These are phyloP conservation scores for Sorex maritimensis DNA, from an alignment of 2,797 vertebrate genomes.

Conservation along the genomic window DNA sequence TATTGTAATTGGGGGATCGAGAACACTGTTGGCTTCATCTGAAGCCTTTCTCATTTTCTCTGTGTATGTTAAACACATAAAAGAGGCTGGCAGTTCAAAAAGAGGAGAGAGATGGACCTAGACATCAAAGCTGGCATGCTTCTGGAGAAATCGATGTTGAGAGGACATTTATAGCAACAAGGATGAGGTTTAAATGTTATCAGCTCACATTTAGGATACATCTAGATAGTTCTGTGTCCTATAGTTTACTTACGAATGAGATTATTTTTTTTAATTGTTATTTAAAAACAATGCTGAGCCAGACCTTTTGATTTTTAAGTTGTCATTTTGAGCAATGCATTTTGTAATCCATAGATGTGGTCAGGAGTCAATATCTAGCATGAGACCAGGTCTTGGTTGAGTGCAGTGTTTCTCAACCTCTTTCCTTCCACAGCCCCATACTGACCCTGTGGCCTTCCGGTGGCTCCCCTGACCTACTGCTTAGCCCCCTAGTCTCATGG, in stretches of 20 bases:
- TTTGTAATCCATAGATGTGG: slow-evolving; percentile 68
- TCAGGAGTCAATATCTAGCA: slow-evolving; percentile 52
- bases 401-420: too few relatives aligned
- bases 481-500: too few relatives aligned
- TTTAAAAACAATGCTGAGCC: slow-evolving; percentile 49
- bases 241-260: slow-evolving; percentile 11
- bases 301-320: slow-evolving; percentile 64
- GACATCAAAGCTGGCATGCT: slow-evolving; percentile 48
- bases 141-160: slow-evolving; percentile 34
- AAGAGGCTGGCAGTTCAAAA: slow-evolving; percentile 71
- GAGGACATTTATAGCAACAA: not conserved
- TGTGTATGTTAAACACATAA: slow-evolving; percentile 74
- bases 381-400: slow-evolving; percentile 56
- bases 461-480: too few relatives aligned
- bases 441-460: too few relatives aligned
- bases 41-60: slow-evolving; percentile 73
- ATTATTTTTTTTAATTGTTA: not conserved
- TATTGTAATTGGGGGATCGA: slow-evolving; percentile 83
- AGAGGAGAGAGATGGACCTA: slow-evolving; percentile 68
- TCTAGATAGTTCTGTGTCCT: not conserved
- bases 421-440: too few relatives aligned
- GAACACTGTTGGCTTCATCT: slow-evolving; percentile 72
- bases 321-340: slow-evolving; percentile 77
- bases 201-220: not conserved
- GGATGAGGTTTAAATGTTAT: slow-evolving; percentile 51